Conservation (phyloP, 2,113 vertebrate species). For the Leucosticte australis region DNA sequence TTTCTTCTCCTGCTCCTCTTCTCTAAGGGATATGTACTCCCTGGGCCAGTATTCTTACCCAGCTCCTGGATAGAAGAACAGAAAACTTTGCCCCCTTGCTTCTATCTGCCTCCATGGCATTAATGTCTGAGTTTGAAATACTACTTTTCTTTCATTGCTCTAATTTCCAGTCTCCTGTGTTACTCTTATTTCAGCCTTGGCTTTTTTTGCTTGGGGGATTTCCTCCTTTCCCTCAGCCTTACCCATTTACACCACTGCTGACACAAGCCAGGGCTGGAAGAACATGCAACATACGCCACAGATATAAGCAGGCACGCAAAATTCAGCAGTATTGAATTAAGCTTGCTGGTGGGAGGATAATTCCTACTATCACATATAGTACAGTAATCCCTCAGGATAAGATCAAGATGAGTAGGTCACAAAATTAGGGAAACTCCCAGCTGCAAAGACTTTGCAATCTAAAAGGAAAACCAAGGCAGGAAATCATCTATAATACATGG, state of each 20-base stretch:
- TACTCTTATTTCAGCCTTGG: neutral
- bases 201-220: neutral
- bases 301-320: neutral
- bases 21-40: neutral
- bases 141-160: neutral
- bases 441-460: neutral
- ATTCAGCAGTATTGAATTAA: neutral
- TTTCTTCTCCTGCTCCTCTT: neutral
- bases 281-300: neutral
- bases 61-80: neutral
- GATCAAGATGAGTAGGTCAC: neutral
- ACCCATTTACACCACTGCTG: neutral
- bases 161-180: neutral
- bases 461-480: neutral
- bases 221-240: neutral
- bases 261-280: neutral
- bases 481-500: rapidly evolving
- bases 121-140: neutral
- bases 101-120: neutral
- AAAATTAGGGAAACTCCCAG: neutral
- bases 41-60: neutral
- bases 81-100: neutral
- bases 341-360: neutral
- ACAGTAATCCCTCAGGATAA: neutral
- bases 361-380: neutral